These are phyloP conservation scores for Theonella swinhoei DNA, from an alignment of 37 sponge, comb jelly and placozoan species.

Conservation along the genomic window DNA sequence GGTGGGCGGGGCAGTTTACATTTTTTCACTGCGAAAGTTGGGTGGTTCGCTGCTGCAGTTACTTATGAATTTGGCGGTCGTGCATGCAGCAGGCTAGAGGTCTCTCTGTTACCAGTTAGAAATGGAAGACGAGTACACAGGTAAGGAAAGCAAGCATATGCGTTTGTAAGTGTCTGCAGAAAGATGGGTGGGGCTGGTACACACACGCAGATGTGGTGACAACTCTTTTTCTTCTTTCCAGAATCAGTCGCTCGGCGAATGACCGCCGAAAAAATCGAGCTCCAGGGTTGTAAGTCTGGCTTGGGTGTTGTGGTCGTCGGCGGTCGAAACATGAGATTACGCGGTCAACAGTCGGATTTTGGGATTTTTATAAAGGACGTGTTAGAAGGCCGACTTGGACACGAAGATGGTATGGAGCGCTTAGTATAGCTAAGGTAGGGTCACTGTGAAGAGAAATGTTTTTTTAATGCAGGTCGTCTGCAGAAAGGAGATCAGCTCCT, in stretches of 20 bases:
- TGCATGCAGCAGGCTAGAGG: too few relatives aligned
- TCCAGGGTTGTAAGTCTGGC: conserved; percentile 32
- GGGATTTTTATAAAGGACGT: conserved; percentile 80
- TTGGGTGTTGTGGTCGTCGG: conserved; percentile 59
- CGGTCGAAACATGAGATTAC: conserved; percentile 16
- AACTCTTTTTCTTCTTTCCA: too few relatives aligned
- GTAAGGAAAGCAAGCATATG: not conserved
- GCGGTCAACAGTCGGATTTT: not conserved
- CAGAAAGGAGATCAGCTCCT: conserved; percentile 72
- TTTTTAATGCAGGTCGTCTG: conserved; percentile 44
- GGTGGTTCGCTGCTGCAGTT: too few relatives aligned
- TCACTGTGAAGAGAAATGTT: too few relatives aligned
- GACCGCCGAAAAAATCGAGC: not conserved
- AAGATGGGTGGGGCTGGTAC: not conserved
- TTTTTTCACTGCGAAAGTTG: too few relatives aligned
- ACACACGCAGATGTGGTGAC: too few relatives aligned
- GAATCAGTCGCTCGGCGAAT: too few relatives aligned
- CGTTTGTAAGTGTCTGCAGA: not conserved
- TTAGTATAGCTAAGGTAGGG: too few relatives aligned
- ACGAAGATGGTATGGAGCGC: conserved; percentile 45
- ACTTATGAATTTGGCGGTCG: too few relatives aligned
- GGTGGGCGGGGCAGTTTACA: not conserved
- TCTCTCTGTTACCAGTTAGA: too few relatives aligned
- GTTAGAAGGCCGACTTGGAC: conserved; percentile 34
- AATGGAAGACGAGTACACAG: too few relatives aligned